Conservation (phyloP, 2,888 invertebrate species). For the Metallyticus violacea region DNA sequence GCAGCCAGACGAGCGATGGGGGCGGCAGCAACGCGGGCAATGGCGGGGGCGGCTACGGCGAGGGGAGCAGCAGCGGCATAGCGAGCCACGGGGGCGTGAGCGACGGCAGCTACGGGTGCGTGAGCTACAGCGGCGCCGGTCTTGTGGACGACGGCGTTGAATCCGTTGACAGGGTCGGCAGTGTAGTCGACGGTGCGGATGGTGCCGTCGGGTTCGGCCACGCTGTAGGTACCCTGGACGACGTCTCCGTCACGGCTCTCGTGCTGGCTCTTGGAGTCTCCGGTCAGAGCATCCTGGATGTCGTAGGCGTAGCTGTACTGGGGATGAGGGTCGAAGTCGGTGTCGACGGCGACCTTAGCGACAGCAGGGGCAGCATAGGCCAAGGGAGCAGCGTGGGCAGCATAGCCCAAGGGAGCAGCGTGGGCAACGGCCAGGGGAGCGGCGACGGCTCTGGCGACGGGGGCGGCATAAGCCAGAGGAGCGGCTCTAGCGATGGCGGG, state of each 20-base stretch:
- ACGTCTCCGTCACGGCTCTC: conserved; percentile 26
- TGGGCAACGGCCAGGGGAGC: conserved; percentile 8
- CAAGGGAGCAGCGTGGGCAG: conserved; percentile 38
- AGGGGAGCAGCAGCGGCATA: not conserved
- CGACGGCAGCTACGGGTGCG: conserved; percentile 20
- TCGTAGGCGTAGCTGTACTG: conserved; percentile 33
- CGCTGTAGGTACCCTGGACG: conserved; percentile 26
- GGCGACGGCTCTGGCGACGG: conserved; percentile 17
- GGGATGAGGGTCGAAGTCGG: conserved; percentile 33
- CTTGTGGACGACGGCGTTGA: conserved; percentile 10
- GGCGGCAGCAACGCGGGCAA: not conserved
- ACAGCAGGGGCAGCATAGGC: conserved; percentile 34
- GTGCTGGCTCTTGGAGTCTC: conserved; percentile 31
- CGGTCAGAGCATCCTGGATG: conserved; percentile 32
- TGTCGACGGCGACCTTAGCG: conserved; percentile 28
- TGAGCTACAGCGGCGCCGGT: conserved; percentile 7
- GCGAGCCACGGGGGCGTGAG: conserved; percentile 15
- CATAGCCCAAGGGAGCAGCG: conserved; percentile 48
- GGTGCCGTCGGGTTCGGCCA: conserved; percentile 27
- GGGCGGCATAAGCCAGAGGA: conserved; percentile 20
- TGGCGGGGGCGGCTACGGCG: conserved; percentile 16
- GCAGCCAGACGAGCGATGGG: not conserved
- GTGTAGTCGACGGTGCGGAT: conserved; percentile 29
- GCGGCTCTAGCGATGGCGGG: not conserved
- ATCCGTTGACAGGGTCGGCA: conserved; percentile 20